Evolutionary conservation across 2,797 vertebrate species (phyloP), one percentile per base, ranked within the genome.

Genomic region (Sus cebifrons): DNA sequence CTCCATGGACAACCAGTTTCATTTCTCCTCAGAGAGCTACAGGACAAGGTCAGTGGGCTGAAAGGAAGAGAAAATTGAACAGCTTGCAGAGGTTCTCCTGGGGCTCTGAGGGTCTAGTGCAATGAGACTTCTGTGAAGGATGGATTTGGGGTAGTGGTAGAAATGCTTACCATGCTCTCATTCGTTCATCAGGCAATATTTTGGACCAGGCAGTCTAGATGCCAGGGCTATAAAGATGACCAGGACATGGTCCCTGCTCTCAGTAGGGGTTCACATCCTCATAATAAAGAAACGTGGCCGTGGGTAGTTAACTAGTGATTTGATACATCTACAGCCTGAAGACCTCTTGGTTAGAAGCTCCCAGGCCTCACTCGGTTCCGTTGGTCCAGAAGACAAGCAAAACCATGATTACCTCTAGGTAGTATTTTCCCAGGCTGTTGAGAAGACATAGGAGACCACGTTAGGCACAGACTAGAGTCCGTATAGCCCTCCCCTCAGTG

Each of bases 1-100:
- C 99, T 99, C 67, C 99, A 99, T 4, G 99, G 99, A 32, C 99
- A 99, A 96, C 99, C 99, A 6, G 98, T 99, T 88, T 99, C 99
- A 0, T 99, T 99, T 98, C 99, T 99, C 96, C 98, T 99, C 75
- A 99, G 99, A 98, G 99, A 99, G 97, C 99, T 99, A 97, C 99
- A 99, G 94, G 98, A 99, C 98, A 99, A 99, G 99, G 99, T 99
- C 97, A 98, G 98, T 95, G 62, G 62, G 52, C 77, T 7, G 9
- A 90, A 74, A 91, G 58, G 84, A 84, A 67, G 88, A 96, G 70
- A 74, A 56, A 25, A 32, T 15, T 29, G 29, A 91, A 73, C 81
- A 54, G 56, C 81, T 84, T 82, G 21, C 44, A 74, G 11, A 74
- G 36, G 7, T 75, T 86, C 56, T 86, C 23, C 60, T 78, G 36